Evolutionary conservation across 2,113 vertebrate species (phyloP).

Genomic region (Coptodon rendalli): DNA sequence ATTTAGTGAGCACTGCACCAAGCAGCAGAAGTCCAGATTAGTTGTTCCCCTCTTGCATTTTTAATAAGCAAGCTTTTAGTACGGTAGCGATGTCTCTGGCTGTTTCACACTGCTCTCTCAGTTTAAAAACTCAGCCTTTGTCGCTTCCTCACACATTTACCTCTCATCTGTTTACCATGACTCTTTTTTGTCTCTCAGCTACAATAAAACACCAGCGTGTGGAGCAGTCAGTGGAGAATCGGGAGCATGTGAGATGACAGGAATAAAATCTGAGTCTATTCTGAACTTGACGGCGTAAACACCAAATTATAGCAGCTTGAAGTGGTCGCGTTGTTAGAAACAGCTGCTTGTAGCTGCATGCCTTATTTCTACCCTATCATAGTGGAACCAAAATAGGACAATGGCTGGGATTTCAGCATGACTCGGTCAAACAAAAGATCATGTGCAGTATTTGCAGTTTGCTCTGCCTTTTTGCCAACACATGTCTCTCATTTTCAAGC

Average conservation of each 20-base stretch:
- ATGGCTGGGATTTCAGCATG: not conserved
- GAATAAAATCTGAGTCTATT: not conserved
- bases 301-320: conserved; percentile 29
- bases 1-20: not conserved
- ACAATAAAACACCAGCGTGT: not conserved
- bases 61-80: not conserved
- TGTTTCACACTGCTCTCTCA: not conserved
- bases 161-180: not conserved
- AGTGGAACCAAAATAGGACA: not conserved
- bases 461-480: not conserved
- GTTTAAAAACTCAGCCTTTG: not conserved
- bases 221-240: not conserved
- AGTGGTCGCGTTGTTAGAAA: conserved; percentile 18
- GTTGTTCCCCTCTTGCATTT: not conserved
- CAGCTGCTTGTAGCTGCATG: conserved; percentile 25
- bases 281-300: conserved; percentile 17
- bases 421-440: not conserved
- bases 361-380: conserved; percentile 22
- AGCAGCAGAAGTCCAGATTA: not conserved
- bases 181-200: not conserved
- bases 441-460: not conserved
- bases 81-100: not conserved
- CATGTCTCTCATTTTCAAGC: not conserved
- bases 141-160: not conserved
- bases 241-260: not conserved